These are phyloP conservation scores for Noctua janthe DNA, from an alignment of 2,888 invertebrate species.

Conservation along the genomic window DNA sequence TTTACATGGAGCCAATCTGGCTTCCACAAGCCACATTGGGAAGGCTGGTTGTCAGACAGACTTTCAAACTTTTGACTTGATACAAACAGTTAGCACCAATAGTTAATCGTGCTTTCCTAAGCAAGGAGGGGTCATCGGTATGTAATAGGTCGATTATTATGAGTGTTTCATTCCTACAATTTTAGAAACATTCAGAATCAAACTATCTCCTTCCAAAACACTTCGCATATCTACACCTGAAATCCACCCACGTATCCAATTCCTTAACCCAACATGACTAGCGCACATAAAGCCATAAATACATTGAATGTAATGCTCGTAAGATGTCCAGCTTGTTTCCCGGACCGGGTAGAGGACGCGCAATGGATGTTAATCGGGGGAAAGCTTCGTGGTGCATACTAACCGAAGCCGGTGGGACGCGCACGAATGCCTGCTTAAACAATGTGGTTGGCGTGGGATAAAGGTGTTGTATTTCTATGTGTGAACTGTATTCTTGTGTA, in stretches of 20 bases:
- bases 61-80: not conserved
- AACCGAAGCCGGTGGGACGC: not conserved
- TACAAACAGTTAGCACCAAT: not conserved
- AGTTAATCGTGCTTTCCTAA: not conserved
- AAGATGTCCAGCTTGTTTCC: slow-evolving; percentile 20
- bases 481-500: not conserved
- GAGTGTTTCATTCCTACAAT: not conserved
- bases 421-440: slow-evolving; percentile 17
- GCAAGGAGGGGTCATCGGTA: not conserved
- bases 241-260: slow-evolving; percentile 22
- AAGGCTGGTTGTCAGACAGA: not conserved
- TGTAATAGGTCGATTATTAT: not conserved
- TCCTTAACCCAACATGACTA: slow-evolving; percentile 6
- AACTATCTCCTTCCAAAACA: not conserved
- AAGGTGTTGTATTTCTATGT: not conserved
- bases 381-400: slow-evolving; percentile 29
- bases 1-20: not conserved
- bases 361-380: slow-evolving; percentile 45
- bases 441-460: not conserved
- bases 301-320: slow-evolving; percentile 56
- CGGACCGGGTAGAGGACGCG: slow-evolving; percentile 26
- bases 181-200: not conserved
- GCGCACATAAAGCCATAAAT: slow-evolving; percentile 37
- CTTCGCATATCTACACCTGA: not conserved
- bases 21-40: not conserved